phyloP scores from a whole-genome alignment of 2,888 invertebrate species.

The Lithophane semibrunnea region DNA sequence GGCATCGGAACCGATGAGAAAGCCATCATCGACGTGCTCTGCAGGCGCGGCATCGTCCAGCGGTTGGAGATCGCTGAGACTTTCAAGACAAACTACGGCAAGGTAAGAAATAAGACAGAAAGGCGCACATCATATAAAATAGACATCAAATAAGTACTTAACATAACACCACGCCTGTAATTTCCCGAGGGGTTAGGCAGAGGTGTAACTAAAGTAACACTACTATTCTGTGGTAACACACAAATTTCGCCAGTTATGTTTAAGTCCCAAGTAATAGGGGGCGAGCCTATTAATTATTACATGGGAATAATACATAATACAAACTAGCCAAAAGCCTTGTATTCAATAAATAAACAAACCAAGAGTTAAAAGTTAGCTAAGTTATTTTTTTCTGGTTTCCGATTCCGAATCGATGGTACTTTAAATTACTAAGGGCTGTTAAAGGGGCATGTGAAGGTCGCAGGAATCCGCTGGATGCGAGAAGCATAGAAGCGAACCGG shows the following conservation, averaged over 20 bases:
- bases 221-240: too few relatives aligned
- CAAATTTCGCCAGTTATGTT: too few relatives aligned
- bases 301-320: neutral
- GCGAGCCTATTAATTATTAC: too few relatives aligned
- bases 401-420: neutral
- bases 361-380: neutral
- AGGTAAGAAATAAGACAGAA: constrained; percentile 88
- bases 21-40: constrained; percentile 97
- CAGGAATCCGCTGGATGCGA: neutral
- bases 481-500: neutral
- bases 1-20: constrained; percentile 98
- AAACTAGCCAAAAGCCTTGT: neutral
- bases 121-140: neutral
- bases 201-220: too few relatives aligned
- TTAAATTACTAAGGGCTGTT: neutral
- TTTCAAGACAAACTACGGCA: constrained; percentile 98
- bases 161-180: too few relatives aligned
- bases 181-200: too few relatives aligned
- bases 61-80: constrained; percentile 97
- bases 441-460: neutral
- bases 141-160: neutral
- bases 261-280: too few relatives aligned
- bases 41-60: constrained; percentile 96
- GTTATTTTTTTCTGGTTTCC: neutral
- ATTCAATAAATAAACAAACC: neutral